phyloP scores from a whole-genome alignment of 2,888 invertebrate species.

The Caenorhabditis drosophilae region DNA sequence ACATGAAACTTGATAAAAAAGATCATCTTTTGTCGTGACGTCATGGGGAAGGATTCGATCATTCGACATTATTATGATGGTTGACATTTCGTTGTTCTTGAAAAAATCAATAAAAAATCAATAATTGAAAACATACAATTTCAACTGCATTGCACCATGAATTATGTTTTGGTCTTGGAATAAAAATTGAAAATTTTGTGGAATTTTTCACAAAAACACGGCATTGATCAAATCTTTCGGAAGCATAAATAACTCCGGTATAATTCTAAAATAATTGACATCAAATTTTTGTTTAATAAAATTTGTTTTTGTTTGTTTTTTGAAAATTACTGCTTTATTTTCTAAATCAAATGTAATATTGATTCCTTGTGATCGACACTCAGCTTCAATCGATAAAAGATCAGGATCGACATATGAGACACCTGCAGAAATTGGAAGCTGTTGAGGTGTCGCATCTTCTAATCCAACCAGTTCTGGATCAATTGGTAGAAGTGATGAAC shows the following conservation, averaged over 20 bases:
- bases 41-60: conserved; percentile 65
- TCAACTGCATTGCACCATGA: conserved; percentile 66
- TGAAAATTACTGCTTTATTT: conserved; percentile 7
- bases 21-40: conserved; percentile 67
- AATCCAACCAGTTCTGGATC: conserved; percentile 34
- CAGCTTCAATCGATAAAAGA: conserved; percentile 31
- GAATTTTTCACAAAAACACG: conserved; percentile 51
- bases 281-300: no score
- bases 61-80: conserved; percentile 63
- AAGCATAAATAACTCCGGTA: conserved; percentile 67
- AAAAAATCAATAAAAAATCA: background rate
- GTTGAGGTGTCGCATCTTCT: conserved; percentile 26
- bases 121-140: conserved; percentile 34
- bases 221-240: conserved; percentile 66
- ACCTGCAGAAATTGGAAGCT: conserved; percentile 25
- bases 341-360: conserved; percentile 47
- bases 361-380: conserved; percentile 50
- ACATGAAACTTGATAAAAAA: conserved; percentile 47
- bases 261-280: conserved; percentile 63
- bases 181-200: conserved; percentile 57
- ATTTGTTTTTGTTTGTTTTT: no score
- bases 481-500: conserved; percentile 18
- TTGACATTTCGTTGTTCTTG: conserved; percentile 57
- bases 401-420: conserved; percentile 38
- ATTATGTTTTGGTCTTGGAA: conserved; percentile 60